Percentiles rank a stretch among this genome's conserved stretches.
These are phyloP conservation scores for Malacosoma neustria DNA, from an alignment of 2,888 invertebrate species.

Conservation along the genomic window DNA sequence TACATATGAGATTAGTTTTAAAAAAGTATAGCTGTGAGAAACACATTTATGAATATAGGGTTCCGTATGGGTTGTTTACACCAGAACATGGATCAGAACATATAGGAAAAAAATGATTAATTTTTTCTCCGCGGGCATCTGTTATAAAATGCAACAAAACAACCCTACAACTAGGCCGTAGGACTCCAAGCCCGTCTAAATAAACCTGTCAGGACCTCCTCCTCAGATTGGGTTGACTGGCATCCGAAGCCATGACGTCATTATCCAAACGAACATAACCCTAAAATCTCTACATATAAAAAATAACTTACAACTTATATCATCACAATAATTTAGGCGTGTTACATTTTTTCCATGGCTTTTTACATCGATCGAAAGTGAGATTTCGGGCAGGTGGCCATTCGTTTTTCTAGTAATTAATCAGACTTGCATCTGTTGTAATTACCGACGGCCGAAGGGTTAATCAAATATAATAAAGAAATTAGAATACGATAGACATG, in stretches of 20 bases:
- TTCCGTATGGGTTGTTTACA: too few relatives aligned
- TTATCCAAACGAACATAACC: too few relatives aligned
- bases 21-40: conserved; percentile 30
- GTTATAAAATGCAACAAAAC: too few relatives aligned
- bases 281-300: conserved; percentile 13
- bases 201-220: too few relatives aligned
- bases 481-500: conserved; percentile 56
- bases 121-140: too few relatives aligned
- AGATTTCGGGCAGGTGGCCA: conserved; percentile 56
- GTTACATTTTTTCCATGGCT: conserved; percentile 3
- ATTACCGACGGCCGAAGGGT: conserved; percentile 63
- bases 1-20: conserved; percentile 55
- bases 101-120: too few relatives aligned
- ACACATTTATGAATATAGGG: background rate
- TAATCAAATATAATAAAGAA: conserved; percentile 74
- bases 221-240: too few relatives aligned
- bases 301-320: background rate
- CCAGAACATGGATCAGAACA: too few relatives aligned
- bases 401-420: conserved; percentile 66
- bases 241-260: too few relatives aligned
- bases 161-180: too few relatives aligned
- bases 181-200: too few relatives aligned
- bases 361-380: conserved; percentile 52
- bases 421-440: conserved; percentile 67
- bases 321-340: background rate